phyloP scores from a whole-genome alignment of 2,888 invertebrate species.

The Brenthis daphne region DNA sequence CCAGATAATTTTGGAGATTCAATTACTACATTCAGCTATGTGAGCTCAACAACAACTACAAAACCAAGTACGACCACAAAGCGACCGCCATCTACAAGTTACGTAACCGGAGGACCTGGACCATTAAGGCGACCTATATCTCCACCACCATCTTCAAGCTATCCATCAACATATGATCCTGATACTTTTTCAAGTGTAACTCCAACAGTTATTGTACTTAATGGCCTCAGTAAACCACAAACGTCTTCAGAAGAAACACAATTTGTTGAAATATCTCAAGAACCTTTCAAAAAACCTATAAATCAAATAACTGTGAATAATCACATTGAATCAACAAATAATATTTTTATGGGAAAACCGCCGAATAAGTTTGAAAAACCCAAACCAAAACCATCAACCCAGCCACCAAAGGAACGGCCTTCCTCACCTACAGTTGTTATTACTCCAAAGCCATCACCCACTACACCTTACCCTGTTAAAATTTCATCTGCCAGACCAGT shows the following conservation, averaged over 20 bases:
- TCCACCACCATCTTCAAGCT: conserved; percentile 46
- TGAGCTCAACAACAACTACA: conserved; percentile 63
- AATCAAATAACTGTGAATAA: conserved; percentile 83
- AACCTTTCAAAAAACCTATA: conserved; percentile 76
- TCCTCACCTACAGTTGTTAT: conserved; percentile 85
- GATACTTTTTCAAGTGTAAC: conserved; percentile 76
- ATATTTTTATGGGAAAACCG: conserved; percentile 73
- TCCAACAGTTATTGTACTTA: conserved; percentile 74
- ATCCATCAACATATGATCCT: conserved; percentile 59
- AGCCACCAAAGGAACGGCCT: conserved; percentile 68
- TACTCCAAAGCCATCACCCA: conserved; percentile 85
- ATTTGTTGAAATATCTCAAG: conserved; percentile 77
- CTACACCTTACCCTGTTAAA: conserved; percentile 66
- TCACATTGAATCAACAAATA: conserved; percentile 82
- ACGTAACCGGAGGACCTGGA: conserved; percentile 68
- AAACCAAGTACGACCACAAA: conserved; percentile 61
- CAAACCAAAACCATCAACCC: conserved; percentile 63
- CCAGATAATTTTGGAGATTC: conserved; percentile 67
- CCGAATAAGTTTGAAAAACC: conserved; percentile 59
- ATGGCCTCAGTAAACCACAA: conserved; percentile 61
- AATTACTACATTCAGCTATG: conserved; percentile 68
- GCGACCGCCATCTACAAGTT: conserved; percentile 72
- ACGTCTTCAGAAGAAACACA: conserved; percentile 57
- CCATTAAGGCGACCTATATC: conserved; percentile 77
- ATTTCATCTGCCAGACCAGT: conserved; percentile 47